Base-by-base conservation (phyloP, 2,888 invertebrate genomes). In the Caenorhabditis panamensis region DNA sequence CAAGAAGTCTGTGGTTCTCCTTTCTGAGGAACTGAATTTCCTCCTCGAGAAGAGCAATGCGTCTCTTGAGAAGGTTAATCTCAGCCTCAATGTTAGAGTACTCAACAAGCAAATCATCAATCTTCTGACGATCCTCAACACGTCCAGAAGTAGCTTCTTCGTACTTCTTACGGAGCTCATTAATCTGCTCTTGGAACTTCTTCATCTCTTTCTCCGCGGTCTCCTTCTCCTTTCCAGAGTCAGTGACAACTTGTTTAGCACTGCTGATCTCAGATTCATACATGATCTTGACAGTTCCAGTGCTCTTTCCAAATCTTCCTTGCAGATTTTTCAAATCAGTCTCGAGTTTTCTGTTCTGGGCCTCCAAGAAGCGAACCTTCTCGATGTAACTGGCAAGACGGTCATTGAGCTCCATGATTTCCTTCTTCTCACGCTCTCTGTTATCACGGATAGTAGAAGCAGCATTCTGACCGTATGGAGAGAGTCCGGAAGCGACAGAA, bases 381-480 rank as follows among this genome's bases (percentile, higher is more conserved):
- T 93, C 93, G 82, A 93, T 93, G 90, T 93, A 93, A 88, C 89
- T 91, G 79, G 92, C 93, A 71, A 93, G 92, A 64, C 92, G 89
- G 86, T 93, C 93, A 88, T 93, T 93, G 81, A 93, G 87, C 81
- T 92, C 92, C 86, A 91, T 91, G 91, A 93, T 91, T 85, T 93
- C 92, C 85, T 92, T 92, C 91, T 93, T 93, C 88, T 93, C 93
- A 79, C 89, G 90, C 80, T 92, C 92, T 49, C 93, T 88, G 66
- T 87, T 87, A 62, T 90, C 90, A 71, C 91, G 89, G 82, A 92
- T 92, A 26, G 92, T 91, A 44, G 90, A 90, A 68, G 88, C 91
- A 8, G 92, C 92, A 37, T 88, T 90, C 54, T 83, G 82, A 11
- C 84, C 72, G 49, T 78, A 85, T 51, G 85, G 85, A 16, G 85